phyloP scores from a whole-genome alignment of 2,113 vertebrate genomes.

The Cricetomys ansorgei region DNA sequence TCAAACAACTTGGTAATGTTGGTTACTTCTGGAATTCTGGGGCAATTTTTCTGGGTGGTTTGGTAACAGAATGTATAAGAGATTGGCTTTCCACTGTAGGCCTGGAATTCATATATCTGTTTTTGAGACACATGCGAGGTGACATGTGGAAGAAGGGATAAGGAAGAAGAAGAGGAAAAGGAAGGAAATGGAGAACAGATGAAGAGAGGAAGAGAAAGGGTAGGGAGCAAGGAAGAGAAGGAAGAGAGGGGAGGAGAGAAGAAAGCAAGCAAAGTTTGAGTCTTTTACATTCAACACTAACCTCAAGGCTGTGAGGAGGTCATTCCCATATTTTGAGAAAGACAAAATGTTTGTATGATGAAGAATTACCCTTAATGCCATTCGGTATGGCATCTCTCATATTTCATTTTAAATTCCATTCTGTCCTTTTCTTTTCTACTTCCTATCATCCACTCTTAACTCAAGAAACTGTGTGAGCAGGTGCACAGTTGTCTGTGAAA shows the following conservation, averaged over 20 bases:
- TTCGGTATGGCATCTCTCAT: not conserved
- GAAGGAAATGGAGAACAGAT: fast-evolving
- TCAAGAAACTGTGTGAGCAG: not conserved
- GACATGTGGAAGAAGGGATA: not conserved
- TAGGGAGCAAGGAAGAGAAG: fast-evolving
- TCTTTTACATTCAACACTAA: not conserved
- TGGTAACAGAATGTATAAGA: not conserved
- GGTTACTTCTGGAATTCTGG: not conserved
- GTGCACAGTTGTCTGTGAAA: not conserved
- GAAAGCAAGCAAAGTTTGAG: not conserved
- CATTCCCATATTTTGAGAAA: slow-evolving; percentile 37
- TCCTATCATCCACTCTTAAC: not conserved
- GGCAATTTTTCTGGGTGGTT: not conserved
- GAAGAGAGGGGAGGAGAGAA: fast-evolving
- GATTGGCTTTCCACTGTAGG: not conserved
- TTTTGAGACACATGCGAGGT: not conserved
- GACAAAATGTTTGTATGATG: not conserved
- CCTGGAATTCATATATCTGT: not conserved
- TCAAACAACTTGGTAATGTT: not conserved
- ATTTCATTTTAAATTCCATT: not conserved
- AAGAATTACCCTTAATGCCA: not conserved
- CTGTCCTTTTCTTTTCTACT: not conserved
- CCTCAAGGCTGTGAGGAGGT: not conserved
- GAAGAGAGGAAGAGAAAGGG: fast-evolving
- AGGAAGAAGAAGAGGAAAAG: no score